These are phyloP conservation scores for Rhizoglyphus robini DNA, from an alignment of 1,140 invertebrate genomes.

Conservation along the genomic window DNA sequence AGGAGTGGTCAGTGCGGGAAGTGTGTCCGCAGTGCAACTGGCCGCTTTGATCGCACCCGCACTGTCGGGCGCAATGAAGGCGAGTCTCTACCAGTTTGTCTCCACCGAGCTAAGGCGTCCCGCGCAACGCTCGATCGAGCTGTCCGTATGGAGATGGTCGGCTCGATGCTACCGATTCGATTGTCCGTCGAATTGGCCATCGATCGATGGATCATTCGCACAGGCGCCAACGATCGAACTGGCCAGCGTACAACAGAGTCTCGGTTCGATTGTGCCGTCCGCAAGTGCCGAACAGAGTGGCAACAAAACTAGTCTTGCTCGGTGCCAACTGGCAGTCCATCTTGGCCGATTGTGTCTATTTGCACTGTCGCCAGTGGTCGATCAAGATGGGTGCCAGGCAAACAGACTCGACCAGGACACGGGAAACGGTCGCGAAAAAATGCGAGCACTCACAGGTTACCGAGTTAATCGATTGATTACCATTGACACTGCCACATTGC, in stretches of 20 bases:
- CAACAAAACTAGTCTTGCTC: not conserved
- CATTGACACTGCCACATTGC: no score
- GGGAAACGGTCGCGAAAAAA: no score
- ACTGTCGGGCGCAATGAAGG: not conserved
- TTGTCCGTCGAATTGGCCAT: slow-evolving; percentile 4
- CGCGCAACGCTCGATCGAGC: not conserved
- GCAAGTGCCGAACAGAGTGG: not conserved
- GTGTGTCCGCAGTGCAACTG: not conserved
- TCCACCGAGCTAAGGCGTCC: no score
- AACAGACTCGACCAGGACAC: no score
- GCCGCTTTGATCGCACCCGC: not conserved
- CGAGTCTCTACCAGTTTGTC: no score
- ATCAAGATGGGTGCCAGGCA: no score
- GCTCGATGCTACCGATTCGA: not conserved
- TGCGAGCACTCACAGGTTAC: no score
- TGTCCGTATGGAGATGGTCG: no score
- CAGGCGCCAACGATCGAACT: not conserved
- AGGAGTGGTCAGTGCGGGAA: slow-evolving; percentile 6
- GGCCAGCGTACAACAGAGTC: no score
- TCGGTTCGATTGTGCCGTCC: not conserved
- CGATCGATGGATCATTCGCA: slow-evolving; percentile 1
- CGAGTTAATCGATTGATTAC: no score
- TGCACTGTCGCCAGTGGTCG: not conserved
- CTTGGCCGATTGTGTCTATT: not conserved
- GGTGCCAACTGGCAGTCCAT: no score